A percentile compares a stretch with the other conserved stretches of the same genome.
phyloP scores from a whole-genome alignment of 2,113 vertebrate species.

The Hydrolagus affinis region DNA sequence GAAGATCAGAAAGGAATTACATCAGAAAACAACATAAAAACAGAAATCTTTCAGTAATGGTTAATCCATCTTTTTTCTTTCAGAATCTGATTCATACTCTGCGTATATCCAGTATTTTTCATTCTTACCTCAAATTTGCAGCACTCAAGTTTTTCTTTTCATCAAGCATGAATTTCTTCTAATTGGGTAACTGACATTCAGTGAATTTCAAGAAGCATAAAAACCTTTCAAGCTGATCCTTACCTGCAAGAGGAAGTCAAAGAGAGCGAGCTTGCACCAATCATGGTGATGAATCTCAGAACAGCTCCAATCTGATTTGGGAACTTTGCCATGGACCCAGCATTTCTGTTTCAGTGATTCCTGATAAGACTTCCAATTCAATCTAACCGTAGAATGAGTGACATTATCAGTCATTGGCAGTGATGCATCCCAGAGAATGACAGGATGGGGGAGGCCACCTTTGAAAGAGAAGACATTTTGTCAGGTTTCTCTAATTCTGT shows the following conservation, averaged over 20 bases:
- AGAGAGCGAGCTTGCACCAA: slow-evolving; percentile 87
- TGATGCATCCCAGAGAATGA: slow-evolving; percentile 76
- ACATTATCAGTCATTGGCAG: slow-evolving; percentile 58
- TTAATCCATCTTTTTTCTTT: no score
- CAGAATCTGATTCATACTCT: no score
- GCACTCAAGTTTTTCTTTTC: no score
- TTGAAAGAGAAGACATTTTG: slow-evolving; percentile 4
- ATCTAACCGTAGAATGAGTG: slow-evolving; percentile 54
- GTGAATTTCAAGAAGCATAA: slow-evolving; percentile 17
- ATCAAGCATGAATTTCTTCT: no score
- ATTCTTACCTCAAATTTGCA: no score
- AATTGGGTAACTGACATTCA: no score
- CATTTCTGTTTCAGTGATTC: slow-evolving; percentile 71
- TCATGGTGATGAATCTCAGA: slow-evolving; percentile 76
- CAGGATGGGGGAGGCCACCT: slow-evolving; percentile 69
- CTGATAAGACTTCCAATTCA: slow-evolving; percentile 83
- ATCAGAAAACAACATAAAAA: no score
- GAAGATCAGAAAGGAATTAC: no score
- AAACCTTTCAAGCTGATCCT: slow-evolving; percentile 32
- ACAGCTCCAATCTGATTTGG: slow-evolving; percentile 71
- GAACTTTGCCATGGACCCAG: slow-evolving; percentile 70
- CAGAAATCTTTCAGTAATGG: no score
- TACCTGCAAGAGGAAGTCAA: slow-evolving; percentile 94
- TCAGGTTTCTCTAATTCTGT: background rate
- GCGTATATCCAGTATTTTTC: no score